phyloP scores from a whole-genome alignment of 2,113 vertebrate species.

The Chaetodon trifascialis region DNA sequence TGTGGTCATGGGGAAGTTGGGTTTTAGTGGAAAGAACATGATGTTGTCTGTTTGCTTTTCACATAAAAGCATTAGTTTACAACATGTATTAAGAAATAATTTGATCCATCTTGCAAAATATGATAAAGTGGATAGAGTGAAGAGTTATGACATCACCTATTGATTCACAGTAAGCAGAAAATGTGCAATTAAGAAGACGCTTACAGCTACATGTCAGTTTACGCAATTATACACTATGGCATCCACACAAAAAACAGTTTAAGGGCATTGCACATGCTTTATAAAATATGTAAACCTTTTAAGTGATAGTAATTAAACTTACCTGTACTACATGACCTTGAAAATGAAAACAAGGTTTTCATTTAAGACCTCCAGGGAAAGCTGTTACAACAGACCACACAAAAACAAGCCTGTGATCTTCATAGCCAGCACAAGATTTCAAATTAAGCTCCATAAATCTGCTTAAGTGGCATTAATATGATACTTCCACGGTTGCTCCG shows the following conservation, averaged over 20 bases:
- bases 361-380: not conserved
- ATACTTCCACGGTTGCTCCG: not conserved
- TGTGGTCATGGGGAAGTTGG: not conserved
- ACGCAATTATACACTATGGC: too few relatives aligned
- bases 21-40: not conserved
- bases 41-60: not conserved
- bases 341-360: not conserved
- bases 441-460: constrained; percentile 29
- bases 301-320: too few relatives aligned
- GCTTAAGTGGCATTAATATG: constrained; percentile 3
- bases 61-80: not conserved
- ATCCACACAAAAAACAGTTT: too few relatives aligned
- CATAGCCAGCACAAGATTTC: constrained; percentile 30
- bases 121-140: not conserved
- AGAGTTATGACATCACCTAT: not conserved
- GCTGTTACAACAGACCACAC: constrained; percentile 15
- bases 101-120: not conserved
- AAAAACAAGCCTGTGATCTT: constrained; percentile 19
- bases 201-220: too few relatives aligned
- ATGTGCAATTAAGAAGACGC: too few relatives aligned
- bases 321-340: too few relatives aligned
- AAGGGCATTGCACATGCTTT: not conserved
- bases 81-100: not conserved
- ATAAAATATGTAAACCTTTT: not conserved
- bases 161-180: not conserved